Conservation (phyloP, 2,888 invertebrate genomes). For the Drosophila histrio region DNA sequence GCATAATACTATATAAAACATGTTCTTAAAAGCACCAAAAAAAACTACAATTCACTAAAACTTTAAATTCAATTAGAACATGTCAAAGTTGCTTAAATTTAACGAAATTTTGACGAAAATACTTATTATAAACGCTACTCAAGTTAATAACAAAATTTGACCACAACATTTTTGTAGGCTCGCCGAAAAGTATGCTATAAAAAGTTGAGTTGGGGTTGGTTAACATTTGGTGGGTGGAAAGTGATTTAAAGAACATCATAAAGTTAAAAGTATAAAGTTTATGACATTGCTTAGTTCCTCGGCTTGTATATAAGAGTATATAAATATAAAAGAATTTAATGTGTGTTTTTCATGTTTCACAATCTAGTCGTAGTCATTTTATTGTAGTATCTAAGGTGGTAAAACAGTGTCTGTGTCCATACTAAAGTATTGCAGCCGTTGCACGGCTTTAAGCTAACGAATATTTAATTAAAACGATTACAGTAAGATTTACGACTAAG, state of each 20-base stretch:
- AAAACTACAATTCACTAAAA: neutral
- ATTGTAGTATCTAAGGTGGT: neutral
- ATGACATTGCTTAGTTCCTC: conserved; percentile 17
- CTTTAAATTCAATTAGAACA: conserved; percentile 4
- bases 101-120: neutral
- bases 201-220: neutral
- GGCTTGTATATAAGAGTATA: conserved; percentile 33
- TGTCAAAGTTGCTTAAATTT: neutral
- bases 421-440: conserved; percentile 64
- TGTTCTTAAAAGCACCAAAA: conserved; percentile 2
- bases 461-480: conserved; percentile 29
- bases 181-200: neutral
- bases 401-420: conserved; percentile 43
- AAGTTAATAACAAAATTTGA: neutral
- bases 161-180: conserved; percentile 8
- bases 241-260: conserved; percentile 10
- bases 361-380: conserved; percentile 46
- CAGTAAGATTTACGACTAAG: conserved; percentile 29
- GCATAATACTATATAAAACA: conserved; percentile 17
- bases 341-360: conserved; percentile 48
- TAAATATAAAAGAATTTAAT: conserved; percentile 23
- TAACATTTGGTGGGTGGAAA: neutral
- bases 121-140: neutral
- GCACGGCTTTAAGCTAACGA: conserved; percentile 66
- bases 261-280: conserved; percentile 20